A percentile compares a stretch with the other conserved stretches of the same genome.
phyloP scores from a whole-genome alignment of 2,113 vertebrate genomes.

The Cavia porcellus region DNA sequence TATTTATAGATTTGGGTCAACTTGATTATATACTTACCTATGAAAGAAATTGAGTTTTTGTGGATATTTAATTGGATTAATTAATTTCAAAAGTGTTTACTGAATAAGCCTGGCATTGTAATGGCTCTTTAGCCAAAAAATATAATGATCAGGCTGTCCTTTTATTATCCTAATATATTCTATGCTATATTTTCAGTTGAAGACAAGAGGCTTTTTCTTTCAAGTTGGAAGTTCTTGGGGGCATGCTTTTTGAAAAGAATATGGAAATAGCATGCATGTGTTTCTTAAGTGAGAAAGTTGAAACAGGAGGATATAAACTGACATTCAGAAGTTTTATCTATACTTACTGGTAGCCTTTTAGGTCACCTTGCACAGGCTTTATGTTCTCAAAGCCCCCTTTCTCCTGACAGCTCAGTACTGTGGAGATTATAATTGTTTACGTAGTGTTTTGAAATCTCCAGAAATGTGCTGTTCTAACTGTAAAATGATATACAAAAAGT shows the following conservation, averaged over 20 bases:
- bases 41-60: background rate
- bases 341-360: background rate
- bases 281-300: background rate
- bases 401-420: background rate
- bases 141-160: background rate
- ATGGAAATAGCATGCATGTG: background rate
- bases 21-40: slow-evolving; percentile 8
- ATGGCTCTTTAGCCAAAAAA: background rate
- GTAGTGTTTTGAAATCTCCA: slow-evolving; percentile 53
- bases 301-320: background rate
- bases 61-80: slow-evolving; percentile 27
- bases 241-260: slow-evolving; percentile 39
- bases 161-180: slow-evolving; percentile 15
- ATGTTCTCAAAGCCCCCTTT: slow-evolving; percentile 26
- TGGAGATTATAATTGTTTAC: slow-evolving; percentile 25
- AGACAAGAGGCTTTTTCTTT: slow-evolving; percentile 46
- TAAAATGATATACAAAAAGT: slow-evolving; percentile 45
- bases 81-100: slow-evolving; percentile 9
- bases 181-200: slow-evolving; percentile 11
- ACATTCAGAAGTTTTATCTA: slow-evolving; percentile 1
- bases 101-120: background rate
- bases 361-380: background rate
- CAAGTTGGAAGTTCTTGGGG: slow-evolving; percentile 14
- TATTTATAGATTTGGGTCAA: slow-evolving; percentile 53
- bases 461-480: background rate